phyloP scores from a whole-genome alignment of 1,140 invertebrate genomes.

The Protaetia brevitarsis region DNA sequence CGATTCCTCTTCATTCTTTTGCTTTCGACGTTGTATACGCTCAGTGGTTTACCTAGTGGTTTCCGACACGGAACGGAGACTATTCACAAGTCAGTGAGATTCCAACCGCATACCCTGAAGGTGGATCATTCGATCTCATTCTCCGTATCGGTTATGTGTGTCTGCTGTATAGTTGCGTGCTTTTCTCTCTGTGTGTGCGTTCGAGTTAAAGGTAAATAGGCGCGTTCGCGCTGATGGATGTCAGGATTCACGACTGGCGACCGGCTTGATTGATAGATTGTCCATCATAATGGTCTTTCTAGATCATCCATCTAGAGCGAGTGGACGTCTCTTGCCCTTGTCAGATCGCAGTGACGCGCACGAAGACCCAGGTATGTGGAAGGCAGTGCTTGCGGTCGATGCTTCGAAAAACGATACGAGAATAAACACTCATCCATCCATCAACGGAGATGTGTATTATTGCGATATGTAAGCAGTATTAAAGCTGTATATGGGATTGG shows the following conservation, averaged over 20 bases:
- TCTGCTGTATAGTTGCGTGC: too few species aligned
- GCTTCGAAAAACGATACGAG: neutral
- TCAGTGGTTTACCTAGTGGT: too few species aligned
- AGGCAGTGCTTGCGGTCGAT: neutral
- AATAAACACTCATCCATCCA: too few species aligned
- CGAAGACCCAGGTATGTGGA: conserved; percentile 2
- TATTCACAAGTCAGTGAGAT: neutral
- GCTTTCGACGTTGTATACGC: too few species aligned
- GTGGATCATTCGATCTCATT: neutral
- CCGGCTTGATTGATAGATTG: conserved; percentile 14
- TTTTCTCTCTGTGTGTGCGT: too few species aligned
- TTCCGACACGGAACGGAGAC: neutral
- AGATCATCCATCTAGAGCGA: conserved; percentile 11
- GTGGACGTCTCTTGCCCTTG: neutral
- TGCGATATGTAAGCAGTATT: too few species aligned
- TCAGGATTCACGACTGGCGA: conserved; percentile 12
- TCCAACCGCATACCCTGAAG: neutral
- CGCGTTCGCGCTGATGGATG: conserved; percentile 1
- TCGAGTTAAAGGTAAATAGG: conserved; percentile 11
- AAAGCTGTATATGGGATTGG: too few species aligned
- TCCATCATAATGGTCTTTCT: conserved; percentile 18
- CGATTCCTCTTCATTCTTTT: too few species aligned
- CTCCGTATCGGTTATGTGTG: neutral
- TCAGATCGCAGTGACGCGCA: conserved; percentile 9
- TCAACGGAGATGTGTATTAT: too few species aligned